Evolutionary conservation across 2,888 invertebrate genomes (phyloP), one percentile per base, ranked within the genome.

Genomic region (Odontocerum albicorne): DNA sequence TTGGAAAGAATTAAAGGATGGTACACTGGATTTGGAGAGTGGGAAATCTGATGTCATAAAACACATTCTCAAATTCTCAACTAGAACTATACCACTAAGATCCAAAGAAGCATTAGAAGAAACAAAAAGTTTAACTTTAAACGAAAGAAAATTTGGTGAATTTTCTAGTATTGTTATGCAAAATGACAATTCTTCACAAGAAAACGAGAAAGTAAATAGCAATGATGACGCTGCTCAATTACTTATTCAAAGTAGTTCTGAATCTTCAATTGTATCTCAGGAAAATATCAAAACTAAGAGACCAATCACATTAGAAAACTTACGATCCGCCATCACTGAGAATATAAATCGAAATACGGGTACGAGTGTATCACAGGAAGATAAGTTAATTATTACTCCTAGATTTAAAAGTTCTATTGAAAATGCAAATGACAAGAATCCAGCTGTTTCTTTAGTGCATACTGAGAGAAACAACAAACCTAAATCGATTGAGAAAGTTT

Each of bases 41-140:
- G 72, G 77, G 57, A 65, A 76, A 21, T 65, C 73, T 15, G 67
- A 75, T 1, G 60, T 88, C 16, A 66, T 68, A 38, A 66, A 80
- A 60, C 88, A 88, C 69, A 75, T 90, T 38, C 66, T 77, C 0
- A 87, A 87, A 66, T 91, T 90, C 65, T 79, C 83, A 1, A 66
- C 81, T 2, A 75, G 90, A 65, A 69, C 71, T 1, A 77, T 82
- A 60, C 74, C 75, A 47, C 75, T 76, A 2, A 59, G 76, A 39
- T 15, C 17, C 3, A 17, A 49, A 7, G 70, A 65, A 31, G 67
- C 68, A 47, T 67, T 70, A 54, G 71, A 73, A 22, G 64, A 75
- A 8, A 73, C 74, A 67, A 27, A 36, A 21, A 40, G 27, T 4
- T 35, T 38, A 27, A n/a, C 31, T 6, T 7, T 10, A 19, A 43